Evolutionary conservation across 1,140 invertebrate species (phyloP).

Genomic region (Pseudomyrmex pallidus): DNA sequence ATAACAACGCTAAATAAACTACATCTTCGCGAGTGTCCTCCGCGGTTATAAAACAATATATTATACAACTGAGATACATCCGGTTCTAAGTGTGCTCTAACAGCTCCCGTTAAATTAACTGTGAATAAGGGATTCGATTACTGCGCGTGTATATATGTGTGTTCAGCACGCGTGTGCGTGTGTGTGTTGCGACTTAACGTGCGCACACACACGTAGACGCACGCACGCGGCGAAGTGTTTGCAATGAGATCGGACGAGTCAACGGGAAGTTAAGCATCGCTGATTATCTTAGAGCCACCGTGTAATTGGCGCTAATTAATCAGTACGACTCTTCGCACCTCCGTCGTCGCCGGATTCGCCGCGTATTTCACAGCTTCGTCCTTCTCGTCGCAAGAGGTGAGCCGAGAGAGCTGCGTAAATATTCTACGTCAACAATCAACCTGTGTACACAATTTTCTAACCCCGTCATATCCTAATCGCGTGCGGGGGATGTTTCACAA

Average conservation of each 20-base stretch:
- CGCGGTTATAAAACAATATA: neutral
- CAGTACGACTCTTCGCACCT: neutral
- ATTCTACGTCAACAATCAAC: neutral
- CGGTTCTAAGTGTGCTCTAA: too few species aligned
- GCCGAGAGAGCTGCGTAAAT: constrained; percentile 15
- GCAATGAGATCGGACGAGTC: constrained; percentile 38
- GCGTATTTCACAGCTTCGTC: neutral
- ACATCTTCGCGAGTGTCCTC: too few species aligned
- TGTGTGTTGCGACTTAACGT: neutral
- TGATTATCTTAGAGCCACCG: constrained; percentile 48
- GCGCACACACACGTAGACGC: neutral
- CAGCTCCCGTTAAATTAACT: constrained; percentile 23
- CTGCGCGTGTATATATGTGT: neutral
- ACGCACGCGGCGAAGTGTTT: neutral
- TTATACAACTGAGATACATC: neutral
- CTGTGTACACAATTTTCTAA: constrained; percentile 9
- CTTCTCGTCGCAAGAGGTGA: constrained; percentile 26
- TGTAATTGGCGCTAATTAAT: constrained; percentile 50
- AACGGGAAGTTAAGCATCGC: constrained; percentile 31
- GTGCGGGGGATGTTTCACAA: neutral
- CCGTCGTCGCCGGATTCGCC: neutral
- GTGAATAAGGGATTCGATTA: constrained; percentile 22
- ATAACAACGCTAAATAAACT: constrained; percentile 3
- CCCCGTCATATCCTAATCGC: neutral
- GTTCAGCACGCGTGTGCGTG: neutral